phyloP scores from a whole-genome alignment of 2,113 vertebrate species.

The Strix aluco region DNA sequence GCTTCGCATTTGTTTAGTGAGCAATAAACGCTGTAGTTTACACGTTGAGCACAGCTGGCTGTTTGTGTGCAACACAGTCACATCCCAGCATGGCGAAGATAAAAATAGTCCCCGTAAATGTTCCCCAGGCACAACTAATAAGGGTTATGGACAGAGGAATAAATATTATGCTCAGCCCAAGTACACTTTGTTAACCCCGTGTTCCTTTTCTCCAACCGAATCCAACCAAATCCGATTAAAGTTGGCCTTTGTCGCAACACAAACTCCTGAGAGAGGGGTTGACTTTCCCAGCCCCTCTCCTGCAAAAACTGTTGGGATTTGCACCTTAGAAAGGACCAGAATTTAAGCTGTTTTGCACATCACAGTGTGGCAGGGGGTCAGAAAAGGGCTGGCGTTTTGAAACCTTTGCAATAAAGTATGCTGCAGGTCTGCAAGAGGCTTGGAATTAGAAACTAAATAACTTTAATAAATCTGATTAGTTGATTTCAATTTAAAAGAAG shows the following conservation, averaged over 20 bases:
- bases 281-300: background rate
- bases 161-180: background rate
- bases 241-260: accelerated
- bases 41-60: background rate
- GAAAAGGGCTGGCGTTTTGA: background rate
- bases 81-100: background rate
- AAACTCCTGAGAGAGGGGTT: accelerated
- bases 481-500: background rate
- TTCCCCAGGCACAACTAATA: background rate
- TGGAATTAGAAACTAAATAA: background rate
- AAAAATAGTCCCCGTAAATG: background rate
- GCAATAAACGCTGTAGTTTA: too few relatives aligned
- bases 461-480: background rate
- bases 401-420: background rate
- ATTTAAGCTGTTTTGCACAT: background rate
- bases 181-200: accelerated
- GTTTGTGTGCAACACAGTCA: background rate
- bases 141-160: background rate
- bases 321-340: background rate
- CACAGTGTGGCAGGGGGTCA: accelerated
- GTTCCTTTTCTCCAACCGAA: background rate
- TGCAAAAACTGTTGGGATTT: background rate
- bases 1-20: background rate
- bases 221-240: background rate
- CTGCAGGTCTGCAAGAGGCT: background rate